Percentiles rank a stretch among this genome's conserved stretches.
Conservation (phyloP, 64 coral and sea anemone species). For the Pocillopora damicornis region DNA sequence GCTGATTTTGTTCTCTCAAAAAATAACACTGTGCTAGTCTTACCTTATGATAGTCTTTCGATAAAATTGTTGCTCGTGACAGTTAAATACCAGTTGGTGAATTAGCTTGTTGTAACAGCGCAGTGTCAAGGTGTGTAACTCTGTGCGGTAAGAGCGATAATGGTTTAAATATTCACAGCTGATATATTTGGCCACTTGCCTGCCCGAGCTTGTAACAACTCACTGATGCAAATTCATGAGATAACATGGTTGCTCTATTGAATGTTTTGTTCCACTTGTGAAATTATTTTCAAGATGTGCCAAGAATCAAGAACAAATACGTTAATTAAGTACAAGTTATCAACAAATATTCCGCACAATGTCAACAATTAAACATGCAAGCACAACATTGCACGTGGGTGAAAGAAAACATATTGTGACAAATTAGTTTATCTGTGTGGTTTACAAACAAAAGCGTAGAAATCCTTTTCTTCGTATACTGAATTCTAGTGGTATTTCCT, state of each 20-base stretch:
- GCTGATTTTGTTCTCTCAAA: neutral
- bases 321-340: conserved; percentile 46
- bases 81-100: neutral
- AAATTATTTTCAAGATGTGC: conserved; percentile 14
- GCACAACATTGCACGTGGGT: neutral
- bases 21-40: neutral
- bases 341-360: conserved; percentile 48
- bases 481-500: neutral
- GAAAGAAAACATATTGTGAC: neutral
- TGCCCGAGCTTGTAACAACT: neutral
- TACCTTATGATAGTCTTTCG: neutral
- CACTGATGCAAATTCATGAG: conserved; percentile 7
- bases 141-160: neutral
- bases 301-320: conserved; percentile 16
- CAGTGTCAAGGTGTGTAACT: neutral
- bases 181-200: neutral
- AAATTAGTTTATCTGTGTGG: neutral
- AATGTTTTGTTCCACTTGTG: conserved; percentile 13
- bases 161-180: neutral
- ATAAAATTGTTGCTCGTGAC: neutral
- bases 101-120: neutral
- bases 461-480: neutral
- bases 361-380: neutral
- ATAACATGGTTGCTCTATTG: neutral
- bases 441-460: neutral